Conservation (phyloP, 2,888 invertebrate species). For the Trypoxylon attenuatum region DNA sequence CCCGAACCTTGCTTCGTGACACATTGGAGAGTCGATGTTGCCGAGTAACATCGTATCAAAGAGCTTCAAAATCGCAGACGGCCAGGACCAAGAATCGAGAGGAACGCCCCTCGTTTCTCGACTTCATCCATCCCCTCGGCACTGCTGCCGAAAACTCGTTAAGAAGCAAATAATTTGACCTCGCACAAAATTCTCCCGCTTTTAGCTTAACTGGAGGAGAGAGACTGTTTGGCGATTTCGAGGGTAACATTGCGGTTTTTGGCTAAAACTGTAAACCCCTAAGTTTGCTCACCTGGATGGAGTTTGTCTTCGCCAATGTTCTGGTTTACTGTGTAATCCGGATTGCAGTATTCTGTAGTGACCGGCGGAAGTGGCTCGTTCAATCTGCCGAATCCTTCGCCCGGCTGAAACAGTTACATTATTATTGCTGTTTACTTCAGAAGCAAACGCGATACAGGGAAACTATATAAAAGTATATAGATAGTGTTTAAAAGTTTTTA, state of each 20-base stretch:
- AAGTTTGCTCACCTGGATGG: conserved; percentile 41
- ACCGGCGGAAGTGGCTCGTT: conserved; percentile 57
- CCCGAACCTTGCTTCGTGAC: conserved; percentile 27
- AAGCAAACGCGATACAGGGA: too few species aligned
- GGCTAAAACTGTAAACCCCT: neutral
- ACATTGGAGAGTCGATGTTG: conserved; percentile 34
- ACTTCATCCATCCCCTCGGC: conserved; percentile 29
- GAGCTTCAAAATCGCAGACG: conserved; percentile 49
- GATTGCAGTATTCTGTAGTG: conserved; percentile 53
- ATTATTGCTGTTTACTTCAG: neutral
- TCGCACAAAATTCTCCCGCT: neutral
- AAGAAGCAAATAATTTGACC: conserved; percentile 9
- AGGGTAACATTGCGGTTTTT: too few species aligned
- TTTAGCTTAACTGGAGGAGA: neutral
- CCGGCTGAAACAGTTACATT: conserved; percentile 51
- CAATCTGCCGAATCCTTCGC: conserved; percentile 58
- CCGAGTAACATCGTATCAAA: conserved; percentile 47
- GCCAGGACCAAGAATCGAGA: conserved; percentile 36
- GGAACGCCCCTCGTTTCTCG: conserved; percentile 23
- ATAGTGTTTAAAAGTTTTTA: too few species aligned
- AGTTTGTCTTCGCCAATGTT: conserved; percentile 37
- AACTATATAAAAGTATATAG: too few species aligned
- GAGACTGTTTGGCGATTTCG: too few species aligned
- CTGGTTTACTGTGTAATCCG: conserved; percentile 51
- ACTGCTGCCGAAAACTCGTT: conserved; percentile 14